Evolutionary conservation across 2,797 vertebrate genomes (phyloP), one percentile per base, ranked within the genome.

Genomic region (Erpetoichthys calabaricus): DNA sequence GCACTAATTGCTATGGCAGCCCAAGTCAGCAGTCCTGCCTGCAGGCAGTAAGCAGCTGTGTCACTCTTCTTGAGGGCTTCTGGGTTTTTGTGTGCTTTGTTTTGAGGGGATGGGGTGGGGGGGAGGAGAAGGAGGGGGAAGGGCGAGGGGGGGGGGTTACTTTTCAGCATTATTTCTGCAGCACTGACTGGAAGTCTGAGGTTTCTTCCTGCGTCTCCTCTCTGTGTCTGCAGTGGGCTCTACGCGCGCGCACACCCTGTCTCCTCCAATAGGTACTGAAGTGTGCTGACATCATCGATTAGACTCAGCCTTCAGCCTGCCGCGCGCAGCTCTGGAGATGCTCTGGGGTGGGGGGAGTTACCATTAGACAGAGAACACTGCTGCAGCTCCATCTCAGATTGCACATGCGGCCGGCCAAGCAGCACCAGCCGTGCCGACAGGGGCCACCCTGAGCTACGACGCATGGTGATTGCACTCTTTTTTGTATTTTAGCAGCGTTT

Each of bases 251-350:
- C 64, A 45, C 62, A 45, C 59, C 52, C 57, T 41, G 52, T 59
- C 55, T 73, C 69, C 72, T 63, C 63, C 60, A 63, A 69, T 64
- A 46, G 45, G 49, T 43, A 64, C 25, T 25, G 63, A 80, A 77
- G 75, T 78, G 65, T 78, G 84, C 84, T 87, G 84, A 89, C 85
- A 83, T 88, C 86, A 89, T 73, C 62, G 64, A 68, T 65, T 56
- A 79, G 70, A 81, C 79, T 74, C 80, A 79, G 78, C 80, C 42
- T 49, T n/a, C 47, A 49, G 47, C 47, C 47, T 49, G 7, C n/a
- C 47, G 46, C 45, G 51, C 74, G 74, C 68, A 67, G 76, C 72
- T 66, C 66, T 70, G 70, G 61, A 60, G 62, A 41, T 67, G 57
- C 50, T 52, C 50, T 49, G 59, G 50, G 56, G 63, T 49, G 55